These are phyloP conservation scores for Trichopoda pennipes DNA, from an alignment of 2,888 invertebrate species.

Conservation along the genomic window DNA sequence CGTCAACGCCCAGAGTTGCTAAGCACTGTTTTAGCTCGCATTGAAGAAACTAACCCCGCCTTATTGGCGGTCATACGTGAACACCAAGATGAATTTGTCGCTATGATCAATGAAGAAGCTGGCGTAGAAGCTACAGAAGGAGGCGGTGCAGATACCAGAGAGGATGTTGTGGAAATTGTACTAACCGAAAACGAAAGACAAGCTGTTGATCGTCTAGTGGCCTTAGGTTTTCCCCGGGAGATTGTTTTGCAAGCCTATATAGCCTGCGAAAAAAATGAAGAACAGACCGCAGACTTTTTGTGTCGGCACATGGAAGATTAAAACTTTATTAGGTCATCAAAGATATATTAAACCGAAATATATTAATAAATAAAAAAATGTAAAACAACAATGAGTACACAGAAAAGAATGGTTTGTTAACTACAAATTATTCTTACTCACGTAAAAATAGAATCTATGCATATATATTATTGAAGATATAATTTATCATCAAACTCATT, in stretches of 20 bases:
- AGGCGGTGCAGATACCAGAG: slow-evolving; percentile 38
- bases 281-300: slow-evolving; percentile 74
- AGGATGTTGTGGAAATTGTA: slow-evolving; percentile 61
- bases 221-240: slow-evolving; percentile 74
- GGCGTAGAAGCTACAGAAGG: slow-evolving; percentile 54
- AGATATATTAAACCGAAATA: slow-evolving; percentile 5
- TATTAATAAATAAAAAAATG: not conserved
- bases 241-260: slow-evolving; percentile 73
- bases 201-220: slow-evolving; percentile 74
- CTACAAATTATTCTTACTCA: slow-evolving; percentile 60
- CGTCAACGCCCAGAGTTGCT: slow-evolving; percentile 95
- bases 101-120: slow-evolving; percentile 70
- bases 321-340: not conserved
- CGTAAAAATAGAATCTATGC: slow-evolving; percentile 52
- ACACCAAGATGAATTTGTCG: slow-evolving; percentile 94
- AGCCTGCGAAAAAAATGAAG: slow-evolving; percentile 76
- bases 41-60: slow-evolving; percentile 96
- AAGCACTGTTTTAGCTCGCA: slow-evolving; percentile 92
- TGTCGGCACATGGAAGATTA: slow-evolving; percentile 74
- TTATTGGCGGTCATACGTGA: slow-evolving; percentile 93
- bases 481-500: slow-evolving; percentile 45
- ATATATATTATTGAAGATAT: slow-evolving; percentile 50
- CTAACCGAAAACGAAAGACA: slow-evolving; percentile 71
- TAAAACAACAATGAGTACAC: slow-evolving; percentile 26
- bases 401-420: slow-evolving; percentile 31